Conservation (phyloP, 2,888 invertebrate genomes). For the Yponomeuta sedellus region DNA sequence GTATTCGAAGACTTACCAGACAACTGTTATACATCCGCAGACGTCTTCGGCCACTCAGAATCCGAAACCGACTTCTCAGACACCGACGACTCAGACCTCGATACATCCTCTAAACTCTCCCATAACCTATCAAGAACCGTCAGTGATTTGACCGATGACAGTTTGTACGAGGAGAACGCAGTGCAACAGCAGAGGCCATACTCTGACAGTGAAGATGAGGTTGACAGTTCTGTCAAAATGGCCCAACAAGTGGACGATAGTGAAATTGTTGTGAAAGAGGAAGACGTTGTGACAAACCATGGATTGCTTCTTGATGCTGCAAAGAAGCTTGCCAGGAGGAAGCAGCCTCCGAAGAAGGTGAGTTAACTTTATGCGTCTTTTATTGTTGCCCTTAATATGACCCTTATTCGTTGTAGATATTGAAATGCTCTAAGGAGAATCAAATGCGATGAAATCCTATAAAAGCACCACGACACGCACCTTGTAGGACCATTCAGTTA, state of each 20-base stretch:
- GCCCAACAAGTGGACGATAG: conserved; percentile 23
- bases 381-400: too few relatives aligned
- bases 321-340: conserved; percentile 40
- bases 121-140: conserved; percentile 50
- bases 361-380: conserved; percentile 31
- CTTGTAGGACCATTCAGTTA: too few relatives aligned
- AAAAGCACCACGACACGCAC: too few relatives aligned
- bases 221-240: conserved; percentile 45
- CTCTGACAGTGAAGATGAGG: conserved; percentile 42
- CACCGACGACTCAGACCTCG: conserved; percentile 38
- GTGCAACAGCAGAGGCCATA: background rate
- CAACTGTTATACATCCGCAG: conserved; percentile 56
- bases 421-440: too few relatives aligned
- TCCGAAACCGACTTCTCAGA: conserved; percentile 29
- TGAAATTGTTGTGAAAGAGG: conserved; percentile 17
- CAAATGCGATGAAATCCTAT: too few relatives aligned
- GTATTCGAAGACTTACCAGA: conserved; percentile 65
- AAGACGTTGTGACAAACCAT: background rate
- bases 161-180: conserved; percentile 39
- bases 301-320: conserved; percentile 46
- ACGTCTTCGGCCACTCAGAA: conserved; percentile 48
- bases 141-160: conserved; percentile 56
- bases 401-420: too few relatives aligned
- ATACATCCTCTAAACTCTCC: conserved; percentile 29
- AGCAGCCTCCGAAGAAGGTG: conserved; percentile 49